phyloP scores from a whole-genome alignment of 64 coral and sea anemone genomes.

The Dendronephthya gigantea region DNA sequence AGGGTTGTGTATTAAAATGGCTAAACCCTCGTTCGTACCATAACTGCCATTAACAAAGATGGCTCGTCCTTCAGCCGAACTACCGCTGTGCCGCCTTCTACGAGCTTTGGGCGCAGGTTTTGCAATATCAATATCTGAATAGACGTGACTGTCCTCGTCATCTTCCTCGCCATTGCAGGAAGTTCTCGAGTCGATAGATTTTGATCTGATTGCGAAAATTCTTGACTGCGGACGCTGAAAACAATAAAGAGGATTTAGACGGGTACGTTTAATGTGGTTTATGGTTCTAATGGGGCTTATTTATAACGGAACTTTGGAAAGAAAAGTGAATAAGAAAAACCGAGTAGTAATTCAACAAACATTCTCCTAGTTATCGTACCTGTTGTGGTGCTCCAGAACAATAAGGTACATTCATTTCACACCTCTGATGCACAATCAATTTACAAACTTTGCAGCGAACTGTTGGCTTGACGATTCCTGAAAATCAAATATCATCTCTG shows the following conservation, averaged over 20 bases:
- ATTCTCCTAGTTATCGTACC: not conserved
- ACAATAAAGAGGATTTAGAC: not conserved
- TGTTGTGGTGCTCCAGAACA: not conserved
- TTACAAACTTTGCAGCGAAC: constrained; percentile 10
- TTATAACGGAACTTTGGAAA: no score
- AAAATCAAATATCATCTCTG: not conserved
- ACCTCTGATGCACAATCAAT: not conserved
- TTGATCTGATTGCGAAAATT: not conserved
- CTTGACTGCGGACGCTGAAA: not conserved
- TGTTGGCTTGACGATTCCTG: not conserved
- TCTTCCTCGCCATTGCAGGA: not conserved
- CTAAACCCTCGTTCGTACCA: not conserved
- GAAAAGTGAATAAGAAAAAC: no score
- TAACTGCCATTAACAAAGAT: constrained; percentile 7
- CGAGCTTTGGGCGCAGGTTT: not conserved
- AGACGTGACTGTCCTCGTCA: not conserved
- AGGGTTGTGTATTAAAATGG: not conserved
- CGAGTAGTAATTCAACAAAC: not conserved
- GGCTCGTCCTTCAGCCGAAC: not conserved
- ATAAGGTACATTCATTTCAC: constrained; percentile 11
- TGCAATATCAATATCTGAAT: not conserved
- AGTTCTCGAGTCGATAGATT: not conserved
- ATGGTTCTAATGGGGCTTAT: not conserved
- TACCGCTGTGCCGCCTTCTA: not conserved
- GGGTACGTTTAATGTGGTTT: not conserved